phyloP scores from a whole-genome alignment of 2,797 vertebrate species.

The Psittacula echo region DNA sequence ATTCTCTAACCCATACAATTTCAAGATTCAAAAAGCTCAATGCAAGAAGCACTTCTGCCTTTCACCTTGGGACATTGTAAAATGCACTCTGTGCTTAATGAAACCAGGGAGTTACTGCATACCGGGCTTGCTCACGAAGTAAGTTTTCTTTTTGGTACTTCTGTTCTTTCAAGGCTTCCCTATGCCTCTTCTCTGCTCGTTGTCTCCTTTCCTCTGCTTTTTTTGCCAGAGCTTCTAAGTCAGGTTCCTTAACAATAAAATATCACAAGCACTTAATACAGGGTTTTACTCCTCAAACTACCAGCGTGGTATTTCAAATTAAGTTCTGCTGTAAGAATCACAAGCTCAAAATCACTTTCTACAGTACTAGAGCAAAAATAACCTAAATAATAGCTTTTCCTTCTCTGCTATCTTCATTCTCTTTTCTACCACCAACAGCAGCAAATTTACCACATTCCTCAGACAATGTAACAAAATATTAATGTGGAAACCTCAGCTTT shows the following conservation, averaged over 20 bases:
- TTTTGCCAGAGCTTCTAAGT: conserved; percentile 80
- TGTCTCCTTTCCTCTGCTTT: conserved; percentile 80
- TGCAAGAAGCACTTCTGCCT: neutral
- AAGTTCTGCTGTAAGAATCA: neutral
- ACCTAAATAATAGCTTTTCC: neutral
- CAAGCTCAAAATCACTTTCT: neutral
- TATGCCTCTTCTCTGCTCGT: conserved; percentile 85
- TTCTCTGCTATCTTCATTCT: neutral
- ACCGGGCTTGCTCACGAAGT: conserved; percentile 82
- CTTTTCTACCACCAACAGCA: neutral
- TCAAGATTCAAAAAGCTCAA: neutral
- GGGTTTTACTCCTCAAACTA: neutral
- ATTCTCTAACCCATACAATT: neutral
- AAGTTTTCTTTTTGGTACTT: conserved; percentile 82
- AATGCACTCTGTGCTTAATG: neutral
- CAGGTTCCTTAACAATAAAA: conserved; percentile 83
- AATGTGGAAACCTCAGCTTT: neutral
- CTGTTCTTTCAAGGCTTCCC: conserved; percentile 87
- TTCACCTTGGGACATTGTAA: neutral
- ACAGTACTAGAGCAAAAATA: neutral
- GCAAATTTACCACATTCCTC: neutral
- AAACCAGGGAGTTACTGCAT: neutral
- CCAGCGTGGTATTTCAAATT: neutral
- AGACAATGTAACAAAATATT: neutral
- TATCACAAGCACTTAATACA: neutral